Base-by-base conservation (phyloP, 2,797 vertebrate genomes). In the Coregonus ussuriensis region DNA sequence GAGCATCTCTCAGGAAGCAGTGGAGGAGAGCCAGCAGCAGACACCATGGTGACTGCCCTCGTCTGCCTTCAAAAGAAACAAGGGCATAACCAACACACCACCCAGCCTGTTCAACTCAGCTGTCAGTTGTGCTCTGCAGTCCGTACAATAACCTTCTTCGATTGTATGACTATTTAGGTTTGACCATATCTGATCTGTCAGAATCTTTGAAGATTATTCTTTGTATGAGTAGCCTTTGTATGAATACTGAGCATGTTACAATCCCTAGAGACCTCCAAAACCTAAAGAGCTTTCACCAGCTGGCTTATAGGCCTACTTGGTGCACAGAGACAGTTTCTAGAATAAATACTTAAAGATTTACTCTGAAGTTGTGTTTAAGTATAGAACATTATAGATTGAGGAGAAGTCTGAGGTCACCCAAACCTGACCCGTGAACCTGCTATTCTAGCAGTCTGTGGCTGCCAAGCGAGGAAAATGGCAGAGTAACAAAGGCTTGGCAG, bases 401-500 rank as follows among this genome's bases (percentile, higher is more conserved):
- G 11, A 63, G 54, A 14, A n/a, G 76, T 72, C 59, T 82, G 16
- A 71, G 77, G 78, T 85, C 69, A 35, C 29, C 78, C 77, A 83
- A 65, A 74, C 65, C 75, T 76, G 77, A 80, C 84, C 76, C 4
- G 29, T 77, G 65, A 78, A 76, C 52, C 59, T 65, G 75, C 63
- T 77, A 83, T 80, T 80, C 72, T 77, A 79, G 67, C 79, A 71
- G 29, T 71, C 69, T 87, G 77, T 87, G 80, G 41, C 83, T 79
- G 79, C 78, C 80, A 81, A 78, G 79, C 65, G 31, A 73, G 77
- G 74, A 85, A 84, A 88, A 89, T 82, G 76, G 77, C 84, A 85
- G 83, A 76, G 77, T 80, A 84, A 89, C 84, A 88, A 85, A 78
- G 79, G 56, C 79, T 85, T 84, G 79, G 83, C 85, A 86, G 74